phyloP scores from a whole-genome alignment of 2,113 vertebrate genomes.

The Trichomycterus rosablanca region DNA sequence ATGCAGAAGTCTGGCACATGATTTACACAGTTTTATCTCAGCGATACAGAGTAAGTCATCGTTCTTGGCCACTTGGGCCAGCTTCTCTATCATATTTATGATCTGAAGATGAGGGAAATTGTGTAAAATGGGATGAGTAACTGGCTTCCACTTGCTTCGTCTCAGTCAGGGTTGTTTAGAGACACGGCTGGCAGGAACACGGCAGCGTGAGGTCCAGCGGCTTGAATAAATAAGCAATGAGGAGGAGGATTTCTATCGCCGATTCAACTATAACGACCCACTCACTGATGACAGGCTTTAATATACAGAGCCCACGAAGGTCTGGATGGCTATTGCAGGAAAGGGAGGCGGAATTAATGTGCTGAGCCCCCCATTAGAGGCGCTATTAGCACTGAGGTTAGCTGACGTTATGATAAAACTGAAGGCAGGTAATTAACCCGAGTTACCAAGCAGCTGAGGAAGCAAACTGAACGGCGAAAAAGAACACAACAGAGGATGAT shows the following conservation, averaged over 20 bases:
- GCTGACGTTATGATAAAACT: conserved; percentile 1
- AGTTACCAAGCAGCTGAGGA: conserved; percentile 49
- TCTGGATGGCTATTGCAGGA: conserved; percentile 53
- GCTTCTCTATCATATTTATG: conserved; percentile 64
- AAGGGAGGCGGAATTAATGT: conserved; percentile 19
- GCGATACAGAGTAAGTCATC: conserved; percentile 66
- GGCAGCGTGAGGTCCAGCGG: conserved; percentile 46
- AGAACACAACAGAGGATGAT: not conserved
- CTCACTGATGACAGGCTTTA: conserved; percentile 37
- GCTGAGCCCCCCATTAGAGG: conserved; percentile 6
- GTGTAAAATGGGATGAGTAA: conserved; percentile 53
- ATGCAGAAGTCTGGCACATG: conserved; percentile 60
- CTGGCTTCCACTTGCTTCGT: conserved; percentile 58
- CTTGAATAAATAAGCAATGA: conserved; percentile 57
- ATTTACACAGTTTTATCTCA: conserved; percentile 63
- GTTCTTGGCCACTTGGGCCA: conserved; percentile 62
- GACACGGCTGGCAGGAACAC: conserved; percentile 56
- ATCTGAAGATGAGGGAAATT: conserved; percentile 55
- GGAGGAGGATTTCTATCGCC: conserved; percentile 63
- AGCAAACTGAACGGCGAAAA: too few species aligned
- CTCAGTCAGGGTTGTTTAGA: conserved; percentile 65
- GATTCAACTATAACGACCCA: too few species aligned
- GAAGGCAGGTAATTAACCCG: conserved; percentile 19
- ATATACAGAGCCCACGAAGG: conserved; percentile 28
- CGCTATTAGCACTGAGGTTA: conserved; percentile 11